Evolutionary conservation across 2,797 vertebrate species (phyloP).

Genomic region (Sebastes steindachneri): DNA sequence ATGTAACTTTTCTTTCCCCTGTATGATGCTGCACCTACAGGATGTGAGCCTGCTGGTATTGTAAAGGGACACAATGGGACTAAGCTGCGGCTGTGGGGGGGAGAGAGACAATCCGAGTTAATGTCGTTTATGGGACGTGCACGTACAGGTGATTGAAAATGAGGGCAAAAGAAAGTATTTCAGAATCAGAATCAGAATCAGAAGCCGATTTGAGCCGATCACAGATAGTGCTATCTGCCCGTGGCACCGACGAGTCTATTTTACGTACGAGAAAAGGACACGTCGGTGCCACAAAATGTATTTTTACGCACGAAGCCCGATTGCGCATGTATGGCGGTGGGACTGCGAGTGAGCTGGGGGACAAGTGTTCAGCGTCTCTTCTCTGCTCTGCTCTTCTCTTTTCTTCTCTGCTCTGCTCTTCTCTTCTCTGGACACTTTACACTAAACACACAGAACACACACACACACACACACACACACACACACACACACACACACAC

Average conservation of each 20-base stretch:
- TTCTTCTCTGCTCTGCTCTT: no score
- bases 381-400: no score
- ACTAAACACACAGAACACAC: not conserved
- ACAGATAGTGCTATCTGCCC: not conserved
- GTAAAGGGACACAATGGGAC: slow-evolving; percentile 34
- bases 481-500: no score
- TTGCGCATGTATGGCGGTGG: not conserved
- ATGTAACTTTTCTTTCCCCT: not conserved
- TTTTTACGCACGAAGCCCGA: slow-evolving; percentile 8
- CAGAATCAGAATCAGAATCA: no score
- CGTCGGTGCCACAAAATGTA: not conserved
- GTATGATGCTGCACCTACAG: slow-evolving; percentile 51
- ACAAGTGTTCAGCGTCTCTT: slow-evolving; percentile 14
- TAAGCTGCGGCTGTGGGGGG: not conserved
- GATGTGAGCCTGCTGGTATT: slow-evolving; percentile 51
- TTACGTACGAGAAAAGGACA: no score
- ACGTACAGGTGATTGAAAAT: slow-evolving; percentile 33
- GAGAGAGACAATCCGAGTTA: not conserved
- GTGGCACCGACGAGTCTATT: not conserved
- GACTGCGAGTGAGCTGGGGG: slow-evolving; percentile 1
- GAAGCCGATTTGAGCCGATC: not conserved
- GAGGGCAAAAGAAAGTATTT: not conserved
- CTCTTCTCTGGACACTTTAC: slow-evolving; percentile 17
- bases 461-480: no score
- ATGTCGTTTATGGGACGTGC: not conserved